Evolutionary conservation across 1,140 invertebrate genomes (phyloP), one percentile per base, ranked within the genome.

Genomic region (Linepithema humile): DNA sequence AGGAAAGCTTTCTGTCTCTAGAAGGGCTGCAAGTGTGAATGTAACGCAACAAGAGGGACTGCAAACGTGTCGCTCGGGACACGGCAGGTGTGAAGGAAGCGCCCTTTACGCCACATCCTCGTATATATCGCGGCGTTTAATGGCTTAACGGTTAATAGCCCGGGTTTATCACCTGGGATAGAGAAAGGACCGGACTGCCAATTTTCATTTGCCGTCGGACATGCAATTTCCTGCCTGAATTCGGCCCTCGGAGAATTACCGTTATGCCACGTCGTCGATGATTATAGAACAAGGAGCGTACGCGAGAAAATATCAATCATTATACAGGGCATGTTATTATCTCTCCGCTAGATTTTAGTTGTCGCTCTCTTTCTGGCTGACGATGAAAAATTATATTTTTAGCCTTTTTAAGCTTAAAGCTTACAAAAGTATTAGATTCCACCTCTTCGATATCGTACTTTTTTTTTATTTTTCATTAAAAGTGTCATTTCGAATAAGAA

Each of bases 1-100:
- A 70, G 86, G 86, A 88, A 90, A 88, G 88, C 88, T 90, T 90
- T 82, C 55, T 90, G 89, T 90, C 50, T 82, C 70, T 84, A 85
- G 78, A 72, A 80, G 65, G 77, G 84, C 84, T 85, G 83, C 67
- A 73, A 84, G 73, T 84, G 74, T 84, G 82, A 60, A 72, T 85
- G 83, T 80, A 80, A 80, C 48, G 82, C 82, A 83, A 83, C 72
- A 77, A 78, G 45, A 67, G 53, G 77, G 78, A 59, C 59, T 20
- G 15, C 67, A 67, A 78, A 80, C 75, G 59, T 57, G 57, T 82
- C 50, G 62, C 62, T 32, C 26, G 57, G 69, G 55, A 82, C 69
- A 82, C 55, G 78, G 29, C 70, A 82, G 78, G 69, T 74, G 78
- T 50, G 69, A 48, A 29, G 78, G 57, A 65, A 48, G 32, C 53